Evolutionary conservation across 2,888 invertebrate genomes (phyloP).

Genomic region (Therioaphis trifolii): DNA sequence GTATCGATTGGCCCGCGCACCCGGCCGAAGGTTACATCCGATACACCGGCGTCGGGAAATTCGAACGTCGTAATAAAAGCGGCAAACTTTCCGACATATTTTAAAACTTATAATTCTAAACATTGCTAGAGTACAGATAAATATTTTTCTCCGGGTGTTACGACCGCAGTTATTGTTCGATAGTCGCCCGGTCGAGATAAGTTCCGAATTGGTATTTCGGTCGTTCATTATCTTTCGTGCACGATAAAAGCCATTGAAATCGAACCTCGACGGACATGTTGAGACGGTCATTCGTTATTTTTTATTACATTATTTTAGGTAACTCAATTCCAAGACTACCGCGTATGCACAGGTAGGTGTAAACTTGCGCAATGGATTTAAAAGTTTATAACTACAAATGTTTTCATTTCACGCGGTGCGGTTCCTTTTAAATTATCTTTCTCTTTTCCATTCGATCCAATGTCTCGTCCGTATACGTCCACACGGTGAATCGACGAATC

Average conservation of each 20-base stretch:
- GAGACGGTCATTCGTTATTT: neutral
- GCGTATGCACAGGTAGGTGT: no score
- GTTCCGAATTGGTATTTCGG: neutral
- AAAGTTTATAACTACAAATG: neutral
- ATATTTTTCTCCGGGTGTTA: no score
- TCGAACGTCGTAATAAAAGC: no score
- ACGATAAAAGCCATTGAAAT: neutral
- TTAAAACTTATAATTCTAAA: no score
- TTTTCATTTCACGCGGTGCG: neutral
- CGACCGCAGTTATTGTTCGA: neutral
- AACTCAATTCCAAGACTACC: neutral
- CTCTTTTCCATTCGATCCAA: neutral
- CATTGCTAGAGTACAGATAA: no score
- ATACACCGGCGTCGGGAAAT: no score
- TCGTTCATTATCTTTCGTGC: neutral
- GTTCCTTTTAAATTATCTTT: neutral
- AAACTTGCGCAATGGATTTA: constrained; percentile 2
- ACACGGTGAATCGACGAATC: no score
- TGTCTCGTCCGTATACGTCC: no score
- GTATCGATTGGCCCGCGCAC: no score
- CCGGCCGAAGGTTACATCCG: no score
- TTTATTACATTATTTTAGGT: neutral
- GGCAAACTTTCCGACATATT: no score
- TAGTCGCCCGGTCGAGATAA: no score
- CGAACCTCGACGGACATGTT: neutral